A percentile compares a stretch with the other conserved stretches of the same genome.
Conservation (phyloP, 2,888 invertebrate genomes). For the Heliconius ismenius region DNA sequence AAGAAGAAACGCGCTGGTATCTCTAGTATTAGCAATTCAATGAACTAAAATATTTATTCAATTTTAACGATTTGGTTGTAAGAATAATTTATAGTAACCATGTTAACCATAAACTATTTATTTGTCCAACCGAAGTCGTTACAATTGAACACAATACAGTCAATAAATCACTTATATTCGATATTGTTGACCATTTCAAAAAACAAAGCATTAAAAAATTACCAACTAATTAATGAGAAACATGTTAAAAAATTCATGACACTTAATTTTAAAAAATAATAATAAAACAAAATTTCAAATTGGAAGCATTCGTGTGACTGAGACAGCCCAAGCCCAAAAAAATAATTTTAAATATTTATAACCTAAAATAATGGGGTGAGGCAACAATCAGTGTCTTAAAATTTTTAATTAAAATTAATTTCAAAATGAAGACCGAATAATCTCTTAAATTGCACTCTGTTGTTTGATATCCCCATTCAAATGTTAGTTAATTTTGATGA, state of each 20-base stretch:
- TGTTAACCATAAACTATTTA: not conserved
- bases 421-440: conserved; percentile 19
- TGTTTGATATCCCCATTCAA: conserved; percentile 3
- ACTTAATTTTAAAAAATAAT: conserved; percentile 54
- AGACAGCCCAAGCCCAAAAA: conserved; percentile 59
- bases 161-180: not conserved
- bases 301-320: conserved; percentile 75
- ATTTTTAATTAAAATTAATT: not conserved
- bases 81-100: conserved; percentile 5
- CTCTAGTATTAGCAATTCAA: conserved; percentile 2
- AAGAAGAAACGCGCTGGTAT: conserved; percentile 45
- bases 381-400: conserved; percentile 9
- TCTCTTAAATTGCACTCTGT: conserved; percentile 19
- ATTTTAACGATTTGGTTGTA: not conserved
- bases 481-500: conserved; percentile 24
- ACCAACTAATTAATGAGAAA: conserved; percentile 72
- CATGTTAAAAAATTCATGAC: conserved; percentile 69
- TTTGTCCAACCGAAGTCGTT: not conserved
- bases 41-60: not conserved
- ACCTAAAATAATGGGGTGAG: not conserved
- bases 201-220: conserved; percentile 67
- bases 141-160: not conserved
- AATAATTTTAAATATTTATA: conserved; percentile 17
- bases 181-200: conserved; percentile 46
- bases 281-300: conserved; percentile 52